A percentile compares a stretch with the other conserved stretches of the same genome.
phyloP scores from a whole-genome alignment of 2,113 vertebrate genomes.

The Oriolus oriolus region DNA sequence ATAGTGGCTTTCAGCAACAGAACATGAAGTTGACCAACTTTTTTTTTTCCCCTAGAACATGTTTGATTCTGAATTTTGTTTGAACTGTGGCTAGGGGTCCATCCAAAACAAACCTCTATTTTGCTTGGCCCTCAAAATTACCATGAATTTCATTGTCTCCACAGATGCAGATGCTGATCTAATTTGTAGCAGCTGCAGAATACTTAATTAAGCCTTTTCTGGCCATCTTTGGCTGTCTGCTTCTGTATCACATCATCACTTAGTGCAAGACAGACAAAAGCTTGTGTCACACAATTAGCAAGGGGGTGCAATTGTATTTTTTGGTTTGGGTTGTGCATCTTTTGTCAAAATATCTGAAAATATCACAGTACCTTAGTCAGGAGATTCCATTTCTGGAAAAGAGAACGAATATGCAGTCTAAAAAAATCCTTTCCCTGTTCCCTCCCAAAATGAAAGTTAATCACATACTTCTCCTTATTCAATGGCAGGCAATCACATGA shows the following conservation, averaged over 20 bases:
- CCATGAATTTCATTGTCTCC: conserved; percentile 7
- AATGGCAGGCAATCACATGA: background rate
- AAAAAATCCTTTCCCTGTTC: background rate
- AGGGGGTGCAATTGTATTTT: conserved; percentile 19
- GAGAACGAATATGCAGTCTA: fast-evolving
- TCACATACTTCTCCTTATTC: background rate
- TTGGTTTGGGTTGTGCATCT: background rate
- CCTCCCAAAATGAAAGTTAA: background rate
- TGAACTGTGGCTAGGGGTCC: conserved; percentile 1
- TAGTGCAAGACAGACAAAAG: conserved; percentile 5
- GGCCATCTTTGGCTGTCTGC: conserved; percentile 18
- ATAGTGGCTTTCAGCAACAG: background rate
- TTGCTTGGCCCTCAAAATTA: conserved; percentile 17
- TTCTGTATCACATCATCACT: conserved; percentile 17
- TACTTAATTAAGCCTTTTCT: conserved; percentile 50
- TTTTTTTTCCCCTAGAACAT: background rate
- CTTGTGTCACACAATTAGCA: conserved; percentile 30
- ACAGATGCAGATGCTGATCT: conserved; percentile 32
- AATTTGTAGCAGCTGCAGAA: conserved; percentile 51
- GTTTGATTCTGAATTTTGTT: conserved; percentile 4
- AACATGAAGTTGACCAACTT: background rate
- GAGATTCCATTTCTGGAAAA: conserved; percentile 42
- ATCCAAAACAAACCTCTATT: conserved; percentile 12
- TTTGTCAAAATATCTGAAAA: conserved; percentile 18
- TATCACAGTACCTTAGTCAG: background rate